These are phyloP conservation scores for Wiebesia pumilae DNA, from an alignment of 1,140 invertebrate species.

Conservation along the genomic window DNA sequence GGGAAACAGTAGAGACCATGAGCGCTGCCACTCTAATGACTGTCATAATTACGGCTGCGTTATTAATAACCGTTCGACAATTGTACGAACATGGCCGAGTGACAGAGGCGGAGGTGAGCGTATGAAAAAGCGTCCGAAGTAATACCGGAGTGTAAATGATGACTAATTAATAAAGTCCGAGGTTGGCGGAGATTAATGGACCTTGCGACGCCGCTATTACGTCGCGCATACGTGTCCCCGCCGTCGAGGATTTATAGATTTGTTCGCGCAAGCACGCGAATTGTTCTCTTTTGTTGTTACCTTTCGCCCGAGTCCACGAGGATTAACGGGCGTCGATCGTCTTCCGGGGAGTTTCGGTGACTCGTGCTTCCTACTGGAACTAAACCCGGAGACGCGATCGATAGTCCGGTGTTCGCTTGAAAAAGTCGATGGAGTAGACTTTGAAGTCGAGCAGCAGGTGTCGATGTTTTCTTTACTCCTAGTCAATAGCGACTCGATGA, in stretches of 20 bases:
- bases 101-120: not conserved
- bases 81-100: not conserved
- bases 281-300: not conserved
- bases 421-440: not conserved
- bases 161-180: slow-evolving; percentile 58
- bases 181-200: slow-evolving; percentile 55
- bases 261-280: slow-evolving; percentile 47
- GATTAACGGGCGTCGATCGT: slow-evolving; percentile 63
- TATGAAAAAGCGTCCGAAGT: not conserved
- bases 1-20: not conserved
- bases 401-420: too few relatives aligned
- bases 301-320: too few relatives aligned
- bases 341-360: slow-evolving; percentile 45
- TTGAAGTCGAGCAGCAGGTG: not conserved
- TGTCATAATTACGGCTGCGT: slow-evolving; percentile 33
- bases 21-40: not conserved
- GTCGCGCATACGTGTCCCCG: slow-evolving; percentile 11
- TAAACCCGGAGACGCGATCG: too few relatives aligned
- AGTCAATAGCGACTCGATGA: not conserved
- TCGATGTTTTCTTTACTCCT: not conserved
- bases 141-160: slow-evolving; percentile 42
- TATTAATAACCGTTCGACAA: slow-evolving; percentile 39
- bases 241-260: slow-evolving; percentile 58
- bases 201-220: slow-evolving; percentile 54
- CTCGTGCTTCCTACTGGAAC: not conserved